phyloP scores from a whole-genome alignment of 2,797 vertebrate species.

The Takifugu ocellatus region DNA sequence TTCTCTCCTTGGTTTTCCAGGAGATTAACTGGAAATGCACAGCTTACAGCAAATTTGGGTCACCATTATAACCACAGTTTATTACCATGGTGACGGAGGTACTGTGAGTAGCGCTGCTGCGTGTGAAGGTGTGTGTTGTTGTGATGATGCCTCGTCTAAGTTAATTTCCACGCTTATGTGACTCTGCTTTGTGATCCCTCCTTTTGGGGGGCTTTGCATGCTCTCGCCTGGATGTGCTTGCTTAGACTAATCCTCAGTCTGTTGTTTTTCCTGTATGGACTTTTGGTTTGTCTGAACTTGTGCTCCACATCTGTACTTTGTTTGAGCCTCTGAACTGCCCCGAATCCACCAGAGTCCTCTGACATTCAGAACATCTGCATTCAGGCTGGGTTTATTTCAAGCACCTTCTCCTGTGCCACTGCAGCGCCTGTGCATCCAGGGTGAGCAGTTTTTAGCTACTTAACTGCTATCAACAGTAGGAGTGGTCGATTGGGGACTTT shows the following conservation, averaged over 20 bases:
- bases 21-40: no score
- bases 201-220: background rate
- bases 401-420: no score
- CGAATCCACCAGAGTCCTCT: background rate
- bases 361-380: no score
- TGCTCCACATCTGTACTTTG: background rate
- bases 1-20: no score
- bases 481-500: slow-evolving; percentile 32
- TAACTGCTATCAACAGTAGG: slow-evolving; percentile 45
- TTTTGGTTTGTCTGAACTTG: background rate
- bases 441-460: slow-evolving; percentile 29
- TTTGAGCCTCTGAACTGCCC: background rate
- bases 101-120: background rate
- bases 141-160: background rate
- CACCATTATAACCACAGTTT: no score
- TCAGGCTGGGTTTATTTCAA: no score
- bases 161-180: background rate
- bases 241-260: background rate
- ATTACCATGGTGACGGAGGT: no score
- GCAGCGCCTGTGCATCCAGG: background rate
- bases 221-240: background rate
- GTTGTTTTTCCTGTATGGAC: background rate
- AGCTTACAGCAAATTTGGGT: no score
- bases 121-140: background rate
- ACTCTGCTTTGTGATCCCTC: background rate